Evolutionary conservation across 2,888 invertebrate species (phyloP), one percentile per base, ranked within the genome.

Genomic region (Drosophila vallismaia): DNA sequence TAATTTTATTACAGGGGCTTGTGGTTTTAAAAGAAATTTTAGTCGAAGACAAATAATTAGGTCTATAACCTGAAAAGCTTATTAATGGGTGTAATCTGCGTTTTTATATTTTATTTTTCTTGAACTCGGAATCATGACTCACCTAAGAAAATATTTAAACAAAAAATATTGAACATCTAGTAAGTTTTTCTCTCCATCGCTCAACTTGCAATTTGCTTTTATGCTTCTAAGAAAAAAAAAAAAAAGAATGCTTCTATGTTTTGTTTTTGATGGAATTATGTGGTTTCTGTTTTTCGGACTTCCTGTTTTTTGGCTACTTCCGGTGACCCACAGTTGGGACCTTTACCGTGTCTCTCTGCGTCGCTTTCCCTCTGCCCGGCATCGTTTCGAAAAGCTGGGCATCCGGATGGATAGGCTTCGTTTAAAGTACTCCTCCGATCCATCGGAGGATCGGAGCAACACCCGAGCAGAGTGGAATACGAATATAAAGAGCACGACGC

Each of bases 381-480:
- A 93, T 59, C 93, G 94, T 52, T 92, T 98, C 48, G 92, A 94
- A 55, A 95, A 95, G 88, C 95, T 96, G 63, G 96, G 95, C 75
- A 92, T 94, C 53, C 93, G 94, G 77, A 90, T 95, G 56, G 93
- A 93, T 28, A 88, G 94, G 79, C 63, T 79, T 49, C 77, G 86
- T 1, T 51, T 66, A 4, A 79, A 84, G 42, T 74, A 71, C 26
- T 90, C 91, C 0, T 93, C 93, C 1, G 93, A 7, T 14, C 7
- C 0, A 19, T 28, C n/a, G 56, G 57, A 33, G 9, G 62, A 48
- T 7, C 10, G 5, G 1, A 24, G 14, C 36, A 45, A 3, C 6
- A 5, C 6, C 4, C 8, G 8, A 6, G 46, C 36, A 0, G 46
- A 33, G 4, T 44, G 58, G 6, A 46, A n/a, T 9, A 9, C 31